phyloP scores from a whole-genome alignment of 2,888 invertebrate species.

The Parnassius smintheus region DNA sequence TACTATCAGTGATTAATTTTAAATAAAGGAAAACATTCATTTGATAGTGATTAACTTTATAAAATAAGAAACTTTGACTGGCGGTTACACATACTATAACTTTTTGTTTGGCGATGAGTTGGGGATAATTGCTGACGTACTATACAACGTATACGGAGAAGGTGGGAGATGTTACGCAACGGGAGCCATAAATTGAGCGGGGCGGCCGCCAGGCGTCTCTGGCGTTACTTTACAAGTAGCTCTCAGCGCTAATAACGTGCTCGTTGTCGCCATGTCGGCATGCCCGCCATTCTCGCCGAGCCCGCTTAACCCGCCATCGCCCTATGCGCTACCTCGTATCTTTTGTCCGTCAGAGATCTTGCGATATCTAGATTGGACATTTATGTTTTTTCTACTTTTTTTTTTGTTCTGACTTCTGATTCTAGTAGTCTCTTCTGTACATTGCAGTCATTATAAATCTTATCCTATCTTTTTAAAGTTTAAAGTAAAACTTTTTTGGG shows the following conservation, averaged over 20 bases:
- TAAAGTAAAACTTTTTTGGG: no score
- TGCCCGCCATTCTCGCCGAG: constrained; percentile 25
- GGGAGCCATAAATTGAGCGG: constrained; percentile 32
- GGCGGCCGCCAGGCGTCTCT: constrained; percentile 22
- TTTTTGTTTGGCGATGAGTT: constrained; percentile 1
- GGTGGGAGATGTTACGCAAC: constrained; percentile 21
- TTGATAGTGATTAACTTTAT: no score
- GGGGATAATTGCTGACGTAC: not conserved
- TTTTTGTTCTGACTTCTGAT: no score
- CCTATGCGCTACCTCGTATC: constrained; percentile 2
- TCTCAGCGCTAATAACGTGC: constrained; percentile 41
- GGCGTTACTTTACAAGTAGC: constrained; percentile 48
- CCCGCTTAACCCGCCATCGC: constrained; percentile 18
- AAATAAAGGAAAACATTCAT: no score
- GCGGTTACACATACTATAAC: not conserved
- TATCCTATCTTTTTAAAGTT: no score
- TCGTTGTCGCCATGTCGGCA: constrained; percentile 31
- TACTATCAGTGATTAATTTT: no score
- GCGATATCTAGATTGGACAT: not conserved
- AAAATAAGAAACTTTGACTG: no score
- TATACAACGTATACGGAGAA: constrained; percentile 1
- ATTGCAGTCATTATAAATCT: no score
- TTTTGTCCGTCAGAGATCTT: not conserved
- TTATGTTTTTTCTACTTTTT: not conserved
- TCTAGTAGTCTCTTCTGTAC: no score